Evolutionary conservation across 2,113 vertebrate species (phyloP).

Genomic region (Dasyornis broadbenti): DNA sequence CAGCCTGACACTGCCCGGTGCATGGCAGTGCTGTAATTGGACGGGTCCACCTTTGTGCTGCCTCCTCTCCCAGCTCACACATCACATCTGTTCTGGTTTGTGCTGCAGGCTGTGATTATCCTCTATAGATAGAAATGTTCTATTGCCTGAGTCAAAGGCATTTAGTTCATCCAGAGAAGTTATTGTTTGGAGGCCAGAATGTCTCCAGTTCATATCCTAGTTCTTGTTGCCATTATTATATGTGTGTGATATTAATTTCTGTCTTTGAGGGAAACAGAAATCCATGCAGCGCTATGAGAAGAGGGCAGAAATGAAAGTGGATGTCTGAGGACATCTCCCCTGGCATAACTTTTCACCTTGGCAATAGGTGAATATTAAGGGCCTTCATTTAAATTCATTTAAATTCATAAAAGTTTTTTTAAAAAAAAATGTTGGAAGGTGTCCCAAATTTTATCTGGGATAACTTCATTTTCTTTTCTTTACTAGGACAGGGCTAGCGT

Average conservation of each 20-base stretch:
- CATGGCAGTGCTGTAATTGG: background rate
- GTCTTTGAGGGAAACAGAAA: slow-evolving; percentile 7
- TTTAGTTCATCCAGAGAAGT: slow-evolving; percentile 30
- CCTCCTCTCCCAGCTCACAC: background rate
- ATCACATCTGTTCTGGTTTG: background rate
- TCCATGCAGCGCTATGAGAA: slow-evolving; percentile 6
- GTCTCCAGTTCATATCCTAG: slow-evolving; percentile 61
- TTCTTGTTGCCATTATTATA: slow-evolving; percentile 20
- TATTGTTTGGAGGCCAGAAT: slow-evolving; percentile 66
- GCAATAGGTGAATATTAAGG: background rate
- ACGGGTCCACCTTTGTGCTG: background rate
- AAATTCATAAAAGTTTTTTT: background rate
- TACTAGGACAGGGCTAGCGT: background rate
- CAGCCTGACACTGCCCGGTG: background rate
- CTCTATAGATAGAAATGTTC: slow-evolving; percentile 11
- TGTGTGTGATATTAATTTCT: slow-evolving; percentile 54
- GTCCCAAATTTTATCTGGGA: background rate
- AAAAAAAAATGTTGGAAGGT: background rate
- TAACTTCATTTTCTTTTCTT: background rate
- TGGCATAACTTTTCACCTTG: background rate
- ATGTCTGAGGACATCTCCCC: background rate
- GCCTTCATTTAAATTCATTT: background rate
- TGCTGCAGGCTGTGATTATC: slow-evolving; percentile 24
- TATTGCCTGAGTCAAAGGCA: slow-evolving; percentile 17
- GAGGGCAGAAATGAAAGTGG: background rate